Evolutionary conservation across 1,140 invertebrate species (phyloP), one percentile per base, ranked within the genome.

Genomic region (Micrasema minimum): DNA sequence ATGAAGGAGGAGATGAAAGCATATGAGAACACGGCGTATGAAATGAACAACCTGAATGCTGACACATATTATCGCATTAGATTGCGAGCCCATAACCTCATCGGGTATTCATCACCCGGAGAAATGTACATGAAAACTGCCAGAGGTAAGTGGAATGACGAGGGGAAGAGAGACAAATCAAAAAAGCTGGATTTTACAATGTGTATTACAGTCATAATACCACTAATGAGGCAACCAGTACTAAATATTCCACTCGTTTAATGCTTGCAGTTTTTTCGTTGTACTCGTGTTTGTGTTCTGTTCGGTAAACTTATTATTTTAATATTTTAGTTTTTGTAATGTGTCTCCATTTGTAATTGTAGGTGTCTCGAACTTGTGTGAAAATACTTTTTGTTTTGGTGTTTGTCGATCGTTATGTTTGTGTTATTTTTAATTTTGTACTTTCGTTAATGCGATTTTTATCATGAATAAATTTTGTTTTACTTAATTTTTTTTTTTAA

Each of bases 41-140:
- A 90, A 81, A 80, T 96, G 69, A 85, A 86, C 48, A 78, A 87
- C 9, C 85, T 97, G 0, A 80, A 82, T 16, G 87, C 93, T 0
- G 90, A 95, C 77, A 92, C 92, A 0, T 89, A 87, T 66, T 97
- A 97, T 84, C 88, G 87, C 76, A 89, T 94, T 75, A 92, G 95
- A 78, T 81, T 97, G 18, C 86, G 88, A 77, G 95, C 95, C 11
- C 92, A 93, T 77, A 97, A 97, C 81, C 80, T 86, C 9, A 91
- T 96, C 50, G 95, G 94, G 48, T 91, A 83, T 79, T 94, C 94
- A 72, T 81, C 87, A 45, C 89, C 93, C 1, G 90, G 90, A 7
- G 85, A 89, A 76, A 87, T 93, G 51, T 88, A 90, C 77, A 87
- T 97, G 77, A 92, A 91, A 82, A 96, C 95, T 43, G 90, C 92